Evolutionary conservation across 2,888 invertebrate species (phyloP), one percentile per base, ranked within the genome.

Genomic region (Morpho deidamia): DNA sequence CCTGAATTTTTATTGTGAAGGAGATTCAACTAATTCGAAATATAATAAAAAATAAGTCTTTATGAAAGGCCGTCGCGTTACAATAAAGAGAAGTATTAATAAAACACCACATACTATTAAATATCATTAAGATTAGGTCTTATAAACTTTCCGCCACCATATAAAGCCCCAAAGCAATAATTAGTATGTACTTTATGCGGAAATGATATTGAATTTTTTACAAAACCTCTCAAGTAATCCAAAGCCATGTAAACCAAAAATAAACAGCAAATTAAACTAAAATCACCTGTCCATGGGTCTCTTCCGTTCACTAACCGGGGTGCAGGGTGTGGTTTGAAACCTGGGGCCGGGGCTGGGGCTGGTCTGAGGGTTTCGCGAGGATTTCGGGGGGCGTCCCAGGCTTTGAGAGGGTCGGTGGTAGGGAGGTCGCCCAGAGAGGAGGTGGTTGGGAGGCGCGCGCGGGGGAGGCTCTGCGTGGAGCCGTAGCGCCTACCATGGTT

Each of bases 401-500:
- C 86, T 56, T 69, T 71, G 53, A 86, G 70, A 12, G 86, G 86
- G 70, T 89, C 87, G 35, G 71, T 50, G 62, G 72, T 72, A 61
- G 74, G 73, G 54, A 86, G 78, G 77, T 85, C 85, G 65, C 81
- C 85, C 70, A 82, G 82, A 58, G 83, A 88, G 60, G 83, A 87
- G 66, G 85, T 74, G 67, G 80, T 78, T 67, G 80, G 67, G 69
- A 75, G 75, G 61, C 72, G 72, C 67, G 77, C 76, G 42, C 78
- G 78, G 78, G 86, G 76, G 51, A 89, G 83, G 78, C 82, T 85
- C 66, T 81, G 83, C 63, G 84, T 78, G 82, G 89, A 89, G 78
- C 89, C 88, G 83, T 84, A 90, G 79, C 82, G 83, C 92, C 91
- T 91, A 92, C 92, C 92, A 80, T 91, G 88, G 85, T 90, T 92